Conservation (phyloP, 2,113 vertebrate genomes). For the Labrus mixtus region DNA sequence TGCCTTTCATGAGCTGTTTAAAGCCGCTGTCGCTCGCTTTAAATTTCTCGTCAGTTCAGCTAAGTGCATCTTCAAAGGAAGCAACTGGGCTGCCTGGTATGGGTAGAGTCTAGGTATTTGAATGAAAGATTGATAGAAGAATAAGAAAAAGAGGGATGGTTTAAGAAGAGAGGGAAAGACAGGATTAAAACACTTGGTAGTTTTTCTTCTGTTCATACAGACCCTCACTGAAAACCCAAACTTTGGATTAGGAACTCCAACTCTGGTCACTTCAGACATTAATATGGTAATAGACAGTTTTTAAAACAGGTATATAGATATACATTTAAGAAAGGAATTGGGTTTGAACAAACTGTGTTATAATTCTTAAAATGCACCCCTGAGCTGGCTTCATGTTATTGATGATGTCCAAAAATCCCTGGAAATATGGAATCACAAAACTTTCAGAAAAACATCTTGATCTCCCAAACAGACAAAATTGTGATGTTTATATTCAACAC, state of each 20-base stretch:
- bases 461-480: not conserved
- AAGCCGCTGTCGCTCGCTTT: slow-evolving; percentile 67
- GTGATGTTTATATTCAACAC: not conserved
- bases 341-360: no score
- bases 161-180: slow-evolving; percentile 14
- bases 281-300: no score
- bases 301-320: no score
- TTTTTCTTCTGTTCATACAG: slow-evolving; percentile 9
- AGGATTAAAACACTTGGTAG: slow-evolving; percentile 6
- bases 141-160: not conserved
- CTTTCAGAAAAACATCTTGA: not conserved
- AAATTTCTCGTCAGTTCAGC: slow-evolving; percentile 75
- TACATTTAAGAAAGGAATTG: no score
- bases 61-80: slow-evolving; percentile 78
- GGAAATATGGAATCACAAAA: not conserved
- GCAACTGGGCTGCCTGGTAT: slow-evolving; percentile 38
- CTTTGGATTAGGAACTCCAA: no score
- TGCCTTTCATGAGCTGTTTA: slow-evolving; percentile 76
- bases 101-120: slow-evolving; percentile 46
- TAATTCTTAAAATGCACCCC: no score
- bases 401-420: no score
- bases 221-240: not conserved
- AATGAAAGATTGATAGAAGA: slow-evolving; percentile 39
- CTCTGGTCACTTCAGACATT: no score
- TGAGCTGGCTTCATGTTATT: no score